These are phyloP conservation scores for Eumaeus atala DNA, from an alignment of 1,140 invertebrate species.

Conservation along the genomic window DNA sequence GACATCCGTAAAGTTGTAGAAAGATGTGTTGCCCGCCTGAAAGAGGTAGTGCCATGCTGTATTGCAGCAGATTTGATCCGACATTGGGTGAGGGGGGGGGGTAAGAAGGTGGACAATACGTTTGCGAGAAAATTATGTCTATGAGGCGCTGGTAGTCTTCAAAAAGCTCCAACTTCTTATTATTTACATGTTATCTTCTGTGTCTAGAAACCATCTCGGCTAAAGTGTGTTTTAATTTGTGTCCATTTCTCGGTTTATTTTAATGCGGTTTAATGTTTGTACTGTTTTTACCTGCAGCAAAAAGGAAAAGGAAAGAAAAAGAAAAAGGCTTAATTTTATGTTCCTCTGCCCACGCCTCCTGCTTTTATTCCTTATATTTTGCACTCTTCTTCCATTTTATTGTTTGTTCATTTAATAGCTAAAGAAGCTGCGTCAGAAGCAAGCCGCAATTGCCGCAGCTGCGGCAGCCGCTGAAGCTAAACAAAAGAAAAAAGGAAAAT, in stretches of 20 bases:
- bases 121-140: no score
- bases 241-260: not conserved
- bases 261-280: constrained; percentile 5
- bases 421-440: constrained; percentile 47
- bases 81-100: no score
- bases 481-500: constrained; percentile 33
- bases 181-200: no score
- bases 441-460: constrained; percentile 33
- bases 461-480: constrained; percentile 35
- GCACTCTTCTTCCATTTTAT: constrained; percentile 7
- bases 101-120: no score
- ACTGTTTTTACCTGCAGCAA: constrained; percentile 42
- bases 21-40: no score
- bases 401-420: constrained; percentile 36
- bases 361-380: constrained; percentile 15
- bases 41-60: no score
- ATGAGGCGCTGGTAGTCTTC: no score
- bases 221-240: no score
- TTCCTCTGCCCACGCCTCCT: constrained; percentile 11
- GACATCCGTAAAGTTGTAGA: no score
- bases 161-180: no score
- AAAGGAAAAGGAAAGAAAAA: constrained; percentile 61
- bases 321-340: constrained; percentile 24
- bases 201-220: no score
- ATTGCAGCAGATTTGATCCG: no score